Percentiles rank a stretch among this genome's conserved stretches.
phyloP scores from a whole-genome alignment of 2,113 vertebrate genomes.

The Takifugu flavidus region DNA sequence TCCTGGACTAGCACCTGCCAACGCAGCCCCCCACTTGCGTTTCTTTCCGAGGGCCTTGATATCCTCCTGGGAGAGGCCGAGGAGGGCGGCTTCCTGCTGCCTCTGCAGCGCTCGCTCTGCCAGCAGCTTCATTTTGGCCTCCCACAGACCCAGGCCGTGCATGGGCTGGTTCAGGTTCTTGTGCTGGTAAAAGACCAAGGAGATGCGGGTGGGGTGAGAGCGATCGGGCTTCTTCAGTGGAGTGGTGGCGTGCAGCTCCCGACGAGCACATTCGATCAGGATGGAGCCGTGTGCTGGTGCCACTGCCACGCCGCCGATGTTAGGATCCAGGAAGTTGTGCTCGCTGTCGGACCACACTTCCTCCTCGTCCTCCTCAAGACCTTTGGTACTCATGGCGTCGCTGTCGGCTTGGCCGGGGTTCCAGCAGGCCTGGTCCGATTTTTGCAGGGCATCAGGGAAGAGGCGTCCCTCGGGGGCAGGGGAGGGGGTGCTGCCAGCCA shows the following conservation, averaged over 20 bases:
- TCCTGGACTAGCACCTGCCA: conserved; percentile 73
- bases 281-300: conserved; percentile 93
- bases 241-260: conserved; percentile 95
- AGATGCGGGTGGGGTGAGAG: conserved; percentile 94
- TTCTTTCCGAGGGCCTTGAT: conserved; percentile 90
- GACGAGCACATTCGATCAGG: conserved; percentile 91
- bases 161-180: conserved; percentile 98
- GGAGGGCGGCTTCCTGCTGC: conserved; percentile 89
- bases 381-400: conserved; percentile 61
- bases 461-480: conserved; percentile 77
- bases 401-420: conserved; percentile 80
- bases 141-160: conserved; percentile 94
- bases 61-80: conserved; percentile 88
- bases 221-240: conserved; percentile 95
- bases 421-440: conserved; percentile 75
- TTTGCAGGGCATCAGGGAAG: conserved; percentile 75
- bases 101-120: conserved; percentile 85
- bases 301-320: conserved; percentile 93
- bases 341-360: conserved; percentile 94
- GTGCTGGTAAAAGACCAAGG: conserved; percentile 99
- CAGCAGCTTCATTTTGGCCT: conserved; percentile 96
- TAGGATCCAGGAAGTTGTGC: conserved; percentile 97
- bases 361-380: conserved; percentile 55
- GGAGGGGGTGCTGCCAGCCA: conserved; percentile 70
- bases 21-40: conserved; percentile 86